Conservation (phyloP, 1,140 invertebrate genomes). For the Zaprionus ghesquierei region DNA sequence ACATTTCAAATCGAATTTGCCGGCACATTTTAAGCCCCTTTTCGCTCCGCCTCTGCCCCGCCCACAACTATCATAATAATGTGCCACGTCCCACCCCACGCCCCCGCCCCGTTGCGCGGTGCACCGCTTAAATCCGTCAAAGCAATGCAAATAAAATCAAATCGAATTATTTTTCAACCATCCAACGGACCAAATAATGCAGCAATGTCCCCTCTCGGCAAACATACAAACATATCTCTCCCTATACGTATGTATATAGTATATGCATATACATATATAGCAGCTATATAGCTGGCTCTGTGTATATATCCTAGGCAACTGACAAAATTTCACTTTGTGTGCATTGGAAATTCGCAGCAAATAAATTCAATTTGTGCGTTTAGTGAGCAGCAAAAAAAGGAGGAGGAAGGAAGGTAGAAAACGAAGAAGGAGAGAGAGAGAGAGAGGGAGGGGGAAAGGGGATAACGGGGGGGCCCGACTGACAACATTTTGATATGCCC, state of each 20-base stretch:
- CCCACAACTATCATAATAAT: conserved; percentile 4
- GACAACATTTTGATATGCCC: conserved; percentile 76
- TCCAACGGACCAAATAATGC: conserved; percentile 41
- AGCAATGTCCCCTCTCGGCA: conserved; percentile 15
- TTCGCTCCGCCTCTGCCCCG: not conserved
- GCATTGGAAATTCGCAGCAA: conserved; percentile 71
- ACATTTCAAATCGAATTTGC: conserved; percentile 51
- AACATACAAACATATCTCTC: conserved; percentile 4
- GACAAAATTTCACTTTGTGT: conserved; percentile 59
- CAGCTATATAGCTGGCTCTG: not conserved
- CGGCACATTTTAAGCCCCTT: conserved; percentile 51
- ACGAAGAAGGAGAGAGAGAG: not conserved
- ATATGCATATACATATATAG: not conserved
- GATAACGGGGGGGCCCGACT: conserved; percentile 29
- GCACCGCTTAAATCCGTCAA: conserved; percentile 66
- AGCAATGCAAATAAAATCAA: conserved; percentile 79
- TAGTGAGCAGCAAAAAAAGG: conserved; percentile 41
- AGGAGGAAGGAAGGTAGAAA: not conserved
- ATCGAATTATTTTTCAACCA: conserved; percentile 69
- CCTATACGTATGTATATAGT: not conserved
- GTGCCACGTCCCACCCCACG: not conserved
- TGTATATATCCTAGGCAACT: conserved; percentile 5
- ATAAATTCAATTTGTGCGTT: conserved; percentile 77
- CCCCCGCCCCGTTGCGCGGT: conserved; percentile 4
- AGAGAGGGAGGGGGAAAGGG: not conserved